Conservation (phyloP, 2,113 vertebrate species). For the Petrocephalus zakoni region DNA sequence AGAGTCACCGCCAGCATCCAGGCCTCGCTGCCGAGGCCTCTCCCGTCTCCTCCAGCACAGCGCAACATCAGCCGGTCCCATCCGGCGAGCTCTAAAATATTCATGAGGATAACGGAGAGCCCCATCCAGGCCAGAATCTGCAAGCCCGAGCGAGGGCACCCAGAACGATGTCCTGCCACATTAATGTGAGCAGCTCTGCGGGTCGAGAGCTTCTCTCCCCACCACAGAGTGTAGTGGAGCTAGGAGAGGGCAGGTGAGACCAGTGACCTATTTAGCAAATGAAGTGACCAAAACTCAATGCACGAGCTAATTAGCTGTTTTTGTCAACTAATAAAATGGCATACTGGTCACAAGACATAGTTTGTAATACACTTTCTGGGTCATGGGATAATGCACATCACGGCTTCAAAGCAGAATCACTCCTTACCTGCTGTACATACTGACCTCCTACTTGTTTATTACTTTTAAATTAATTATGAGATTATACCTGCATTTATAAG, state of each 20-base stretch:
- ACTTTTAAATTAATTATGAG: background rate
- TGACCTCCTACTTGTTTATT: background rate
- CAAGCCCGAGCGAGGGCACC: conserved; percentile 55
- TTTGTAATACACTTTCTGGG: background rate
- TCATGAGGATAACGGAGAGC: conserved; percentile 73
- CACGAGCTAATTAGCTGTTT: background rate
- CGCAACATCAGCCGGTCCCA: conserved; percentile 39
- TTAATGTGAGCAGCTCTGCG: conserved; percentile 42
- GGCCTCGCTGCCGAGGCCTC: background rate
- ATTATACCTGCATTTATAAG: background rate
- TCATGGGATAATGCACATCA: background rate
- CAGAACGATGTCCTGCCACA: conserved; percentile 38
- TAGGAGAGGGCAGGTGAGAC: background rate
- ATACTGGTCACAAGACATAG: background rate
- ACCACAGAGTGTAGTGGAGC: conserved; percentile 26
- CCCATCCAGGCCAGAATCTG: conserved; percentile 62
- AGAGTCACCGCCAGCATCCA: background rate
- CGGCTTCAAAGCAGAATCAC: background rate
- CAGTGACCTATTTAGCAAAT: background rate
- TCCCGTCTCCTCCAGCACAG: background rate
- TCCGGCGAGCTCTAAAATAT: conserved; percentile 69
- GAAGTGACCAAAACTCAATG: background rate
- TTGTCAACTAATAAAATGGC: background rate
- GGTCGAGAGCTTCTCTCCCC: conserved; percentile 51
- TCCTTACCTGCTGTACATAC: background rate